Base-by-base conservation (phyloP, 1,140 invertebrate genomes). In the Triops cancriformis region DNA sequence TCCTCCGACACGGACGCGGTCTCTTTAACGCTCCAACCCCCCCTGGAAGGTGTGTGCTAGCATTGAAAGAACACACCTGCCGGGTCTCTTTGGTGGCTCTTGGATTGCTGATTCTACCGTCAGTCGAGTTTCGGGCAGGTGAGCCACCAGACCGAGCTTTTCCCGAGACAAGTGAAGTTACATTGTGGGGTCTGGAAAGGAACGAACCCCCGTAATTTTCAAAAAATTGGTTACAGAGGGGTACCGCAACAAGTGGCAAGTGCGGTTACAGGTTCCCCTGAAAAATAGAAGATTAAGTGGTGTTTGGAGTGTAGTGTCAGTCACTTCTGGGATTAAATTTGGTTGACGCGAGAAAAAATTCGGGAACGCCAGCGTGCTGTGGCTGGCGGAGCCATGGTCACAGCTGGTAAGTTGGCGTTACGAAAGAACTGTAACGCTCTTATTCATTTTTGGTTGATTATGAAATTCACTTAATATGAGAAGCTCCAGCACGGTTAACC, bases 361-460 rank as follows among this genome's bases (percentile, higher is more conserved):
- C 14, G 18, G 51, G 51, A 64, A n/a, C 14, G 10, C 51, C 51
- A 64, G 51, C 51, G 51, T 64, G 51, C 51, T 64, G 51, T 64
- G 51, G 51, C 51, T 64, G 51, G 51, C 51, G 51, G 51, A 64
- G 51, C 51, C 51, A 64, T 64, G 51, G 51, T 64, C 51, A 64
- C 51, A 64, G 51, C 51, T 64, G 51, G 51, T 64, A 64, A 64
- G 51, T 64, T 64, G 14, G 6, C 2, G 14, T 14, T 23, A n/a
- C 23, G 7, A 64, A 37, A 37, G 31, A 37, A 37, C 31, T 37
- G 31, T 4, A 37, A 37, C 7, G 31, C 51, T 64, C 51, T 64
- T 64, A n/a, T 51, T 64, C n/a, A n/a, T 64, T 64, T n/a, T 11
- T 64, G 18, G 18, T 18, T 18, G 18, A 64, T 64, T 64, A 14